Conservation (phyloP, 2,113 vertebrate genomes). For the Candoia aspera region DNA sequence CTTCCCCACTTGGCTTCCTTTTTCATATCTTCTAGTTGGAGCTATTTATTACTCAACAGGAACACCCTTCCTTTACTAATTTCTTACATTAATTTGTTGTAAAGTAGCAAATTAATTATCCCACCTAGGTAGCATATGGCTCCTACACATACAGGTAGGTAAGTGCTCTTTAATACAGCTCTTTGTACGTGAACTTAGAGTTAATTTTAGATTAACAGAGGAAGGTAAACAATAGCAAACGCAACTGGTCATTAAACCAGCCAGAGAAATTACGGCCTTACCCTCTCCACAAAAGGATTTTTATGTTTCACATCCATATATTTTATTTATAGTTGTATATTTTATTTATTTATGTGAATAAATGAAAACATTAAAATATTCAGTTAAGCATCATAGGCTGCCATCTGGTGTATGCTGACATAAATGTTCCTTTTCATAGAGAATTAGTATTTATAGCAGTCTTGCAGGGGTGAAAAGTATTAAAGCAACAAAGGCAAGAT, state of each 20-base stretch:
- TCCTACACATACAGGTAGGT: not conserved
- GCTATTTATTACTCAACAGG: not conserved
- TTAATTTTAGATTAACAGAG: conserved; percentile 18
- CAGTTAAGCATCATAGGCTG: conserved; percentile 39
- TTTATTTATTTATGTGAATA: not conserved
- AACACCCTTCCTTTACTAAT: not conserved
- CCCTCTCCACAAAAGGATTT: not conserved
- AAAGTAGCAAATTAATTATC: not conserved
- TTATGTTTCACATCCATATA: conserved; percentile 28
- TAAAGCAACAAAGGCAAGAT: not conserved
- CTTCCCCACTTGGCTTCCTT: not conserved
- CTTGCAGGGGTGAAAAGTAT: not conserved
- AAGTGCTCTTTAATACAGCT: conserved; percentile 7
- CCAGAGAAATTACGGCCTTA: conserved; percentile 27
- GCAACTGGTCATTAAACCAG: conserved; percentile 43
- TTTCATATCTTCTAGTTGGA: not conserved
- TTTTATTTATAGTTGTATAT: not conserved
- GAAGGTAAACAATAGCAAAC: conserved; percentile 52
- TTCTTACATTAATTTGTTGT: not conserved
- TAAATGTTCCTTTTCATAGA: conserved; percentile 45
- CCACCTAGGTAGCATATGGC: not conserved
- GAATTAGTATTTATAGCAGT: conserved; percentile 14
- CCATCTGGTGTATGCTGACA: conserved; percentile 72
- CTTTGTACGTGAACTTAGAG: conserved; percentile 25
- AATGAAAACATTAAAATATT: conserved; percentile 16